Percentiles rank a stretch among this genome's conserved stretches.
These are phyloP conservation scores for Eupithecia subumbrata DNA, from an alignment of 2,888 invertebrate species.

Conservation along the genomic window DNA sequence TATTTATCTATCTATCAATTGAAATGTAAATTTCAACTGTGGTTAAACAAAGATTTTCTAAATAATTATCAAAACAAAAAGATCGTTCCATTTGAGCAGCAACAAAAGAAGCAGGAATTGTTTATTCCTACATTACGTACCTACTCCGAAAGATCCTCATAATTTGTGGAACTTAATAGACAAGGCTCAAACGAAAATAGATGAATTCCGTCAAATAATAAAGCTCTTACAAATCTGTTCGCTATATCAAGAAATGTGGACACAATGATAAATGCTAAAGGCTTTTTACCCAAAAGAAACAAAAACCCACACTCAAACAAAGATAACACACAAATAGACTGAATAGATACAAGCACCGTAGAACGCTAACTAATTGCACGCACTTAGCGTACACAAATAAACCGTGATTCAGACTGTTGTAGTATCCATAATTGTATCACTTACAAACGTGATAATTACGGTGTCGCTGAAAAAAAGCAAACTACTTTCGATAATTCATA, in stretches of 20 bases:
- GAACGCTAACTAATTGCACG: conserved; percentile 25
- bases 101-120: not conserved
- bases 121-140: not conserved
- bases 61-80: not conserved
- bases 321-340: conserved; percentile 32
- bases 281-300: conserved; percentile 1
- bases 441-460: conserved; percentile 33
- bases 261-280: not conserved
- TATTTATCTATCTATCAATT: not conserved
- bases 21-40: not conserved
- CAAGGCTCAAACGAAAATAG: not conserved
- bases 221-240: not conserved
- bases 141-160: not conserved
- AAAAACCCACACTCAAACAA: conserved; percentile 25
- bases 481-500: conserved; percentile 26
- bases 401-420: conserved; percentile 26
- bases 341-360: conserved; percentile 24
- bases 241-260: not conserved
- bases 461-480: conserved; percentile 22
- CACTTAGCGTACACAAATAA: conserved; percentile 24
- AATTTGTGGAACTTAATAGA: not conserved
- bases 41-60: not conserved
- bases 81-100: not conserved
- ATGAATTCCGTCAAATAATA: not conserved
- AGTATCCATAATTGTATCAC: conserved; percentile 22